Base-by-base conservation (phyloP, 2,113 vertebrate genomes). In the Oryzias curvinotus region DNA sequence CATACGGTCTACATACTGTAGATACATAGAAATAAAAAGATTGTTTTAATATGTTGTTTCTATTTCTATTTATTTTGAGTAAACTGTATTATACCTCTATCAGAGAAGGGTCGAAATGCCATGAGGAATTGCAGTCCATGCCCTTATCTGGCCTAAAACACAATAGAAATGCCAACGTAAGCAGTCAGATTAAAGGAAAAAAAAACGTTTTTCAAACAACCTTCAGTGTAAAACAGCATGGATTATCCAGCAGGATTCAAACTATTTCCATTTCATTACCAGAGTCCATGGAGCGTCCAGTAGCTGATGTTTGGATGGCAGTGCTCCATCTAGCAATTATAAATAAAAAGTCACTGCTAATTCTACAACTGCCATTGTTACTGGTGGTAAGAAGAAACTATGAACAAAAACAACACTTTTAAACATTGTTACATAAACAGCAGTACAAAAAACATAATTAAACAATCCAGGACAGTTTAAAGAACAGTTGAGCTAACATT, bases 281-380 rank as follows among this genome's bases (percentile, higher is more conserved):
- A 93, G 45, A 93, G 81, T 72, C 92, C 92, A 82, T 93, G 92
- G 14, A 93, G 50, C 48, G 91, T 88, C 92, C 92, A 93, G 65
- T 83, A 87, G 69, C 72, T 87, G 6, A 91, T 30, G 49, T 87
- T 77, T 46, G 73, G 7, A 57, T 86, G 78, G 69, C 92, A 93
- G 1, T 81, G 59, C 54, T 91, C 88, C 78, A 87, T 73, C 92
- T 93, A 75, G 36, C 85, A 85, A 52, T 3, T 5, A 68, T 42
- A 42, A 28, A 18, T 14, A 42, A 44, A 14, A 4, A 44, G 8
- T 23, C 21, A 23, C 14, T 42, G 47, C n/a, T 48, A 18, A 18
- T 16, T n/a, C 47, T 19, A 48, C 10, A 10, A 5, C 17, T 48
- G 16, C 3, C 7, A 3, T 12, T 18, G 19, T 1, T 48, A 7